Base-by-base conservation (phyloP, 2,888 invertebrate species). In the Timema cristinae region DNA sequence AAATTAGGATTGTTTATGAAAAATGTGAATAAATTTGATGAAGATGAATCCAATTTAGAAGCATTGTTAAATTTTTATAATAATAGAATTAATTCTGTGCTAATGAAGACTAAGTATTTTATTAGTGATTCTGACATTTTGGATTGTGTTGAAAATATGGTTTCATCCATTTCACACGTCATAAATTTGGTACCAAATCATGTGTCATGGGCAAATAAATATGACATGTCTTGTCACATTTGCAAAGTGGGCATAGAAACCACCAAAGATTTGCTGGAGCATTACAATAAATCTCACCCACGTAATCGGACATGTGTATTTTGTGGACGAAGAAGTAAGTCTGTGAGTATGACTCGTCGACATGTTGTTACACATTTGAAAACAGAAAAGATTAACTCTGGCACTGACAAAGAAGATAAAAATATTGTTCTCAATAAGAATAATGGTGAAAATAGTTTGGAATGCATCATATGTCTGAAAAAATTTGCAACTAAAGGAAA, bases 231-330 rank as follows among this genome's bases (percentile, higher is more conserved):
- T n/a, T 74, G 74, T 59, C 71, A 68, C n/a, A 47, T 74, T 9
- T 74, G 74, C 54, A 67, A 71, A 52, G 13, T 68, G 10, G 61
- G 67, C n/a, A 67, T 69, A 10, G 15, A 52, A 11, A 70, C 70
- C 6, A 66, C 59, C 11, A 50, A 4, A 47, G 73, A 66, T 10
- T 54, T 75, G 50, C 66, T 73, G 51, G 73, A 72, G 8, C 75
- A 75, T 69, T 68, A 71, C 9, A 66, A 67, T 1, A 66, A 63
- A 10, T 63, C 68, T 16, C 75, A 74, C 56, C 54, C 70, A 8
- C 73, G 75, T 8, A 75, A 73, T 56, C 71, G 73, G 11, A 74
- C 72, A 10, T 75, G 75, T 59, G 73, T 70, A 10, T 71, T 75
- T 50, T 75, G 75, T 66, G 72, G 73, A 16, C 61, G 69, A 67